These are phyloP conservation scores for Hydra vulgaris DNA, from an alignment of 30 jellyfish, hydroid and myxozoan species.

Conservation along the genomic window DNA sequence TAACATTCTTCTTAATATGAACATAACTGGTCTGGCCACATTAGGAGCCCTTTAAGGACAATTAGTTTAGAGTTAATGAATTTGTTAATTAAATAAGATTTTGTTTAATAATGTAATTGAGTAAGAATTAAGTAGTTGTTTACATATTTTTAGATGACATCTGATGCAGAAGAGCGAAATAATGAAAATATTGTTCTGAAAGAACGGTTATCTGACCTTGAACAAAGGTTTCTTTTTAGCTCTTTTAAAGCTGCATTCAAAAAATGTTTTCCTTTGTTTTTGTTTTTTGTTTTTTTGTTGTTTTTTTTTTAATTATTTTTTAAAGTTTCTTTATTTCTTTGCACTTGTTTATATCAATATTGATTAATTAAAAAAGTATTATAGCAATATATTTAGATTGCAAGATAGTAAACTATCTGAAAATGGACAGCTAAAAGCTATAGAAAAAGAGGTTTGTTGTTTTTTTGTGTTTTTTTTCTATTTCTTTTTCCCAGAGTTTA, in stretches of 20 bases:
- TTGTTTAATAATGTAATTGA: no score
- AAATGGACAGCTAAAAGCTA: conserved; percentile 71
- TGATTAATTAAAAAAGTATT: no score
- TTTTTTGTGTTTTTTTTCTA: background rate
- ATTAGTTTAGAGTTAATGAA: no score
- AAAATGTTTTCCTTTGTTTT: background rate
- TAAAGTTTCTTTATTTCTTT: background rate
- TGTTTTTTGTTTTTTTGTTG: background rate
- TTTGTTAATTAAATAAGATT: no score
- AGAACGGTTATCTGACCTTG: conserved; percentile 68
- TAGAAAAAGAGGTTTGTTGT: conserved; percentile 73
- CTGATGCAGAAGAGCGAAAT: conserved; percentile 48
- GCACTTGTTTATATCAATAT: no score
- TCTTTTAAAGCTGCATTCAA: background rate
- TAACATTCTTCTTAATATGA: no score
- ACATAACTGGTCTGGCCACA: no score
- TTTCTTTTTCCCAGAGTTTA: background rate
- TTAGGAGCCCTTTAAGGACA: no score
- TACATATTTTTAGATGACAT: conserved; percentile 62
- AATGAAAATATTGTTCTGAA: conserved; percentile 31
- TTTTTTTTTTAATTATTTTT: background rate
- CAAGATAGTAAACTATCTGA: conserved; percentile 73
- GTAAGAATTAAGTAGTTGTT: no score
- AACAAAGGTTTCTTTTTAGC: conserved; percentile 52
- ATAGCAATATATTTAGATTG: no score